phyloP scores from a whole-genome alignment of 2,797 vertebrate species.

The Allobates femoralis region DNA sequence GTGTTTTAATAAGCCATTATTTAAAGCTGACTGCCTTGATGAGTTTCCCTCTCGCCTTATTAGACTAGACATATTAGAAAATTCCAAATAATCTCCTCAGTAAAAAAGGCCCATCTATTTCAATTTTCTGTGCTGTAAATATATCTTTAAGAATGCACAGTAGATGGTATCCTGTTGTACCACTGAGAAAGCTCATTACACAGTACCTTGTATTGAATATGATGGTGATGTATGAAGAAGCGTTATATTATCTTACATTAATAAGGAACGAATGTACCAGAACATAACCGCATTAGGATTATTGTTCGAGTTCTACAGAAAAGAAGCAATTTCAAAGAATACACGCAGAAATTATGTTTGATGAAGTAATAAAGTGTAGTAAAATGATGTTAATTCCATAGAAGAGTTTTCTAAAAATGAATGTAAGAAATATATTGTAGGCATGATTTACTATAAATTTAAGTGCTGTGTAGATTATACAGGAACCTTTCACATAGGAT shows the following conservation, averaged over 20 bases:
- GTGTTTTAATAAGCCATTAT: constrained; percentile 60
- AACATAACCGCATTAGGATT: neutral
- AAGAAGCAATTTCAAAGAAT: neutral
- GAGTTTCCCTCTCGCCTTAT: constrained; percentile 36
- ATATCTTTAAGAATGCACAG: constrained; percentile 44
- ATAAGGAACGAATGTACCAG: constrained; percentile 7
- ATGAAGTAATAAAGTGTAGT: neutral
- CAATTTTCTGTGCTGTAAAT: constrained; percentile 55
- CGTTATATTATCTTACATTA: constrained; percentile 31
- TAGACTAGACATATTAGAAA: constrained; percentile 45
- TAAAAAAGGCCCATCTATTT: constrained; percentile 54
- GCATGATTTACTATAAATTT: neutral
- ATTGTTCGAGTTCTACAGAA: neutral
- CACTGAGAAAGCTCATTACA: constrained; percentile 36
- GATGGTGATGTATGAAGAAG: constrained; percentile 7
- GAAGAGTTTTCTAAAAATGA: neutral
- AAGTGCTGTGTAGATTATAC: neutral
- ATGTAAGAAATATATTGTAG: neutral
- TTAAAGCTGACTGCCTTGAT: constrained; percentile 59
- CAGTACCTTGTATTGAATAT: constrained; percentile 1
- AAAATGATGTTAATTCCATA: neutral
- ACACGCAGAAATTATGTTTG: neutral
- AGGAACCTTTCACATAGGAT: no score
- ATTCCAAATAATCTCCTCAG: constrained; percentile 50
- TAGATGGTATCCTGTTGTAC: constrained; percentile 14